These are phyloP conservation scores for Drosophila pseudoobscura DNA, from an alignment of 1,140 invertebrate genomes.

Conservation along the genomic window DNA sequence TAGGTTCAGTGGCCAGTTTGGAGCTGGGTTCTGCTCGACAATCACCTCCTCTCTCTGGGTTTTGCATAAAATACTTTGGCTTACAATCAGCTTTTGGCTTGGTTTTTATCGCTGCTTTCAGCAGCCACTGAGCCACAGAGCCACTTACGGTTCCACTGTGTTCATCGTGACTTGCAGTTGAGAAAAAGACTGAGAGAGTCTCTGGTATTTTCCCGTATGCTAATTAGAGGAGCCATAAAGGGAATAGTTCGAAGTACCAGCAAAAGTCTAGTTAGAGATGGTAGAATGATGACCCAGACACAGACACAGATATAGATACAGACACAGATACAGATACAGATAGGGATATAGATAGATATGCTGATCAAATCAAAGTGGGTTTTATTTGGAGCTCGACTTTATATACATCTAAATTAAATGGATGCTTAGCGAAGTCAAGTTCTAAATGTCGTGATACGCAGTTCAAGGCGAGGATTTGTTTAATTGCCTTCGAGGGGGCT, in stretches of 20 bases:
- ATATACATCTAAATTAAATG: conserved; percentile 18
- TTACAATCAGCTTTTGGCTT: not conserved
- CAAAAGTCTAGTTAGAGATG: not conserved
- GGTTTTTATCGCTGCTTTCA: conserved; percentile 21
- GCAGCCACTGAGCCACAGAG: not conserved
- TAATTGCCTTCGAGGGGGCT: conserved; percentile 50
- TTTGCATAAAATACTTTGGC: too few relatives aligned
- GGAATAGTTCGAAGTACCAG: too few relatives aligned
- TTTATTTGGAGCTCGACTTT: conserved; percentile 20
- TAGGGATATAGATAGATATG: not conserved
- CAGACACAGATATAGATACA: not conserved
- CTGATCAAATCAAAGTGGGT: conserved; percentile 17
- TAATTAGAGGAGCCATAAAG: conserved; percentile 18
- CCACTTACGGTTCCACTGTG: conserved; percentile 6
- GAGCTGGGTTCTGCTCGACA: conserved; percentile 14
- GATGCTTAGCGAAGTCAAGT: conserved; percentile 50
- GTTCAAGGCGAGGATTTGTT: conserved; percentile 70
- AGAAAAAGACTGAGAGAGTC: conserved; percentile 1
- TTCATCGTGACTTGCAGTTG: conserved; percentile 35
- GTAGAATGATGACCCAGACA: not conserved
- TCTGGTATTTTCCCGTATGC: not conserved
- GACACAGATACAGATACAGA: too few relatives aligned
- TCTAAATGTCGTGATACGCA: conserved; percentile 71
- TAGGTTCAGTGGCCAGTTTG: not conserved
- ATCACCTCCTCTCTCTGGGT: not conserved